phyloP scores from a whole-genome alignment of 2,888 invertebrate genomes.

The Cosmorhoe ocellata region DNA sequence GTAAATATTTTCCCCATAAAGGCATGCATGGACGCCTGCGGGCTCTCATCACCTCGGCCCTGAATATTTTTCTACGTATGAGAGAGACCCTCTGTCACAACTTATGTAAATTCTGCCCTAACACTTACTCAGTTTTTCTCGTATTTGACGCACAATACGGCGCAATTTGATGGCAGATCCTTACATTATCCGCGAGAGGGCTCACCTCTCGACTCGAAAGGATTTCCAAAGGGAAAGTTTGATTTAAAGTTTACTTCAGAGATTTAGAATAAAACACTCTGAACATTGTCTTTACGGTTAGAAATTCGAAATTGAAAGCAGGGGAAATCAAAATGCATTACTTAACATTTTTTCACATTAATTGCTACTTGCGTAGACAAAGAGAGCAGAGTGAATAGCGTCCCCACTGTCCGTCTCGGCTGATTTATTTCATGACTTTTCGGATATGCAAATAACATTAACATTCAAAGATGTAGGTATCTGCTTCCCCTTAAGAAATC shows the following conservation, averaged over 20 bases:
- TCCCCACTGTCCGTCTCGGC: constrained; percentile 77
- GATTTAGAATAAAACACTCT: constrained; percentile 44
- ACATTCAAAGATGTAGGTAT: constrained; percentile 79
- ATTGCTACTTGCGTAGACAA: constrained; percentile 73
- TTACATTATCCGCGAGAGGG: constrained; percentile 68
- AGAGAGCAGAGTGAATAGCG: constrained; percentile 71
- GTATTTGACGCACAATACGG: constrained; percentile 76
- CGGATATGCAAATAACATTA: constrained; percentile 82
- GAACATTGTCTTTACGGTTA: neutral
- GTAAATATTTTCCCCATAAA: constrained; percentile 78
- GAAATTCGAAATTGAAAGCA: constrained; percentile 10
- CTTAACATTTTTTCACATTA: constrained; percentile 64
- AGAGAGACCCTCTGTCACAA: constrained; percentile 78
- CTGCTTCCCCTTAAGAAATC: constrained; percentile 70
- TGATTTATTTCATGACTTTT: constrained; percentile 82
- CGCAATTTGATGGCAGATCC: constrained; percentile 75
- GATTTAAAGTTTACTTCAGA: constrained; percentile 62
- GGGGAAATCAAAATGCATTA: constrained; percentile 44
- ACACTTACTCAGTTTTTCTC: constrained; percentile 80
- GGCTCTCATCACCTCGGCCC: constrained; percentile 77
- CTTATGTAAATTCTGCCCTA: constrained; percentile 79
- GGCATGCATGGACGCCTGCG: constrained; percentile 70
- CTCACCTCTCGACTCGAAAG: constrained; percentile 51
- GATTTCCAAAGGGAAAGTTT: constrained; percentile 63
- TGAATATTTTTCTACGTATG: constrained; percentile 77